phyloP scores from a whole-genome alignment of 1,140 invertebrate species.

The Psix sp. region DNA sequence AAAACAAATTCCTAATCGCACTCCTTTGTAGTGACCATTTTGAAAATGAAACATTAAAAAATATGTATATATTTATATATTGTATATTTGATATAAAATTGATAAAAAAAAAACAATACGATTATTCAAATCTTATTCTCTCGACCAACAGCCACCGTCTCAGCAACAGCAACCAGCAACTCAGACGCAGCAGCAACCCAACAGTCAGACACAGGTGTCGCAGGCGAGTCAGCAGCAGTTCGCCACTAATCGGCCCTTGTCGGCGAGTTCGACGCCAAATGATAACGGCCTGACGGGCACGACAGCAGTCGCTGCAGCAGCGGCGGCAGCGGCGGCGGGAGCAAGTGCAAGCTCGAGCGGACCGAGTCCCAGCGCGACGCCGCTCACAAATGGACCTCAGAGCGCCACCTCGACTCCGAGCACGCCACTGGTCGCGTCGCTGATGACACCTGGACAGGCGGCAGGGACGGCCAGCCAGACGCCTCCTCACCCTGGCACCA shows the following conservation, averaged over 20 bases:
- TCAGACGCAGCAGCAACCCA: slow-evolving; percentile 60
- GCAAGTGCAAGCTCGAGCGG: slow-evolving; percentile 56
- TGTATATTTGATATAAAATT: no score
- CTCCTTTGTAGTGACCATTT: no score
- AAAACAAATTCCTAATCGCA: no score
- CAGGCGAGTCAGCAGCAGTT: slow-evolving; percentile 72
- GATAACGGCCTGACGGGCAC: slow-evolving; percentile 68
- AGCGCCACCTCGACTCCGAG: slow-evolving; percentile 72
- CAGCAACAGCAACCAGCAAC: slow-evolving; percentile 70
- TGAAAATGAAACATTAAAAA: no score
- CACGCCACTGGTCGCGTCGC: slow-evolving; percentile 72
- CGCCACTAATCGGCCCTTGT: slow-evolving; percentile 65
- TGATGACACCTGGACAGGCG: slow-evolving; percentile 73
- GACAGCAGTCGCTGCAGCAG: no score
- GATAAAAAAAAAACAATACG: background rate
- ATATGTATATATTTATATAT: no score
- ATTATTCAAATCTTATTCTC: no score
- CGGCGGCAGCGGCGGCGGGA: no score
- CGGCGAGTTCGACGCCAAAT: slow-evolving; percentile 67
- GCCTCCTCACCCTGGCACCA: slow-evolving; percentile 73
- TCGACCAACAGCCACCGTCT: slow-evolving; percentile 44
- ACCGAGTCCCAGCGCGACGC: slow-evolving; percentile 68
- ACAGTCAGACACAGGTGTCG: slow-evolving; percentile 61
- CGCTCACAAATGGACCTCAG: slow-evolving; percentile 72
- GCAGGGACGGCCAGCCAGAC: slow-evolving; percentile 72